Evolutionary conservation across 2,888 invertebrate genomes (phyloP), one percentile per base, ranked within the genome.

Genomic region (Apeira syringaria): DNA sequence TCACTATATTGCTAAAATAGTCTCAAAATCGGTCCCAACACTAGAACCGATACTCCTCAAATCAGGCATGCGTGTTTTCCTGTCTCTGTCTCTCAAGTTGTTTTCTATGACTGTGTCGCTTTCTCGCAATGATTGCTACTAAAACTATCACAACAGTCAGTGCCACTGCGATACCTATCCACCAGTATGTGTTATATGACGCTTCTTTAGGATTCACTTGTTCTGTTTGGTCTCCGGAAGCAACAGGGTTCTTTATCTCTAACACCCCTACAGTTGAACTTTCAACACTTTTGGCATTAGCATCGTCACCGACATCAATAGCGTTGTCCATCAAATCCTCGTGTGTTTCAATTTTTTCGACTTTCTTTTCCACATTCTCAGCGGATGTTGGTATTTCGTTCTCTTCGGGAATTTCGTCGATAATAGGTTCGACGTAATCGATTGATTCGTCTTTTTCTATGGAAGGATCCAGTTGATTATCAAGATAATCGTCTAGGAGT

Each of bases 21-120:
- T 72, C 63, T 68, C 45, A 53, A 47, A 56, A 81, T 81, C 88
- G 87, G 81, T 59, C 70, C 81, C 53, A 44, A 30, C 65, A 60
- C 72, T 88, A 89, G 80, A 89, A 89, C 85, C 89, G 89, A 84
- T 89, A 89, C 64, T 89, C 89, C 66, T 89, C 89, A 69, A 80
- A 89, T 89, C 89, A 89, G 69, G 89, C 86, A 58, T 71, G 72
- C 46, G 86, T 59, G 46, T 76, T 80, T n/a, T 86, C 79, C 57
- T 83, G 82, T 61, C 90, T 74, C 53, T 90, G 85, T 58, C 79
- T 82, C 42, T 90, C 88, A 24, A 90, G 51, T 46, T 88, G 79
- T 67, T 89, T 90, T 53, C 86, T 84, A 50, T 90, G 90, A 51
- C 71, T 89, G 33, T 89, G 88, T n/a, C 90, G 80, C 63, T 90